These are phyloP conservation scores for Pantherophis alleghaniensis DNA, from an alignment of 2,797 vertebrate species.

Conservation along the genomic window DNA sequence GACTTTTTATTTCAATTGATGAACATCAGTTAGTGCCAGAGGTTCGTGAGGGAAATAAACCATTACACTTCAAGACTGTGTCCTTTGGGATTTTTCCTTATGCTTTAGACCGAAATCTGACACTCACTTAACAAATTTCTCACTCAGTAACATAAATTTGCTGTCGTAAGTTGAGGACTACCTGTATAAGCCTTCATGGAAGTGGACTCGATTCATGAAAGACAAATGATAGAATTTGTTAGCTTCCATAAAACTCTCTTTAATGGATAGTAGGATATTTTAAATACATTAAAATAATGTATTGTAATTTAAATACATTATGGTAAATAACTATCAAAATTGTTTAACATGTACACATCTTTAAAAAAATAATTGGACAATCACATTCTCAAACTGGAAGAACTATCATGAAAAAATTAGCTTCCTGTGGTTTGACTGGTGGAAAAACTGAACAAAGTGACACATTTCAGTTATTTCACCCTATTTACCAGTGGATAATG, in stretches of 20 bases:
- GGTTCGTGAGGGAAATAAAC: too few relatives aligned
- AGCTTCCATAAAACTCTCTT: background rate
- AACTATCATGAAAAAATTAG: background rate
- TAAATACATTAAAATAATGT: too few relatives aligned
- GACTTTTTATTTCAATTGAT: too few relatives aligned
- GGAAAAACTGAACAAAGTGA: background rate
- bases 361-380: background rate
- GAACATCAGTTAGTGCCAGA: too few relatives aligned
- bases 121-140: too few relatives aligned
- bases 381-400: background rate
- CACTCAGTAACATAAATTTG: too few relatives aligned
- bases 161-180: too few relatives aligned
- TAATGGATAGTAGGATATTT: background rate
- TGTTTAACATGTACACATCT: background rate
- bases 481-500: constrained; percentile 92
- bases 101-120: too few relatives aligned
- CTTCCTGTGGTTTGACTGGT: background rate
- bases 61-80: too few relatives aligned
- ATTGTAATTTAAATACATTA: background rate
- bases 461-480: background rate
- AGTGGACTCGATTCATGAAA: background rate
- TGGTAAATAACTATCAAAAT: background rate
- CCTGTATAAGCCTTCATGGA: too few relatives aligned
- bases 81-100: too few relatives aligned
- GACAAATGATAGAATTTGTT: background rate